Evolutionary conservation across 2,113 vertebrate genomes (phyloP), one percentile per base, ranked within the genome.

Genomic region (Morone chrysops): DNA sequence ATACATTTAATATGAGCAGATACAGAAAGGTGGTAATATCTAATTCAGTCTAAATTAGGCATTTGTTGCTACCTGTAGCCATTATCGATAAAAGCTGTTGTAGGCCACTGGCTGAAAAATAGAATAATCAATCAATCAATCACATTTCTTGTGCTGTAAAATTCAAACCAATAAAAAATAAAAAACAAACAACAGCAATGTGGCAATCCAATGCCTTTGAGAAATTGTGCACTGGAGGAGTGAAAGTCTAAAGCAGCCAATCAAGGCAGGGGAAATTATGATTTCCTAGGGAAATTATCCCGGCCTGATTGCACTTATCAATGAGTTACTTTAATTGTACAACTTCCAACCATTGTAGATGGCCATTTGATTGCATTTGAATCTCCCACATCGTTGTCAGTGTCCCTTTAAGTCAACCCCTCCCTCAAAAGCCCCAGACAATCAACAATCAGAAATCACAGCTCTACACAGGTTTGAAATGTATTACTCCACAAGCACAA

Each of bases 221-320:
- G 56, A 70, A 61, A 75, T 47, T 77, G 12, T 51, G 10, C 66
- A 69, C 72, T 81, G 38, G 71, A 72, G 65, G 63, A 79, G 7
- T 22, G 25, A 74, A 80, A 62, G 56, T 84, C 56, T 48, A 43
- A 72, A 82, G 85, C 66, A 80, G 86, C 57, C 79, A 94, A 93
- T 94, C 89, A 90, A 80, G 73, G 25, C 13, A 57, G 22, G 36
- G 62, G 2, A 47, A 89, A 83, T 76, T 10, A 67, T 18, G 61
- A 75, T 83, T 88, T 89, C 73, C 63, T 41, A 36, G 25, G 78
- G 43, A 91, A 93, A 92, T 90, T 74, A 93, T 67, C 66, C 81
- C 59, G 66, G 81, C 67, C 84, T 91, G 87, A 95, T 92, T 93
- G 81, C 80, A 87, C 71, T 85, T 89, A 91, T 80, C 74, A 90